Evolutionary conservation across 2,797 vertebrate species (phyloP), one percentile per base, ranked within the genome.

Genomic region (Poeciliopsis gracilis): DNA sequence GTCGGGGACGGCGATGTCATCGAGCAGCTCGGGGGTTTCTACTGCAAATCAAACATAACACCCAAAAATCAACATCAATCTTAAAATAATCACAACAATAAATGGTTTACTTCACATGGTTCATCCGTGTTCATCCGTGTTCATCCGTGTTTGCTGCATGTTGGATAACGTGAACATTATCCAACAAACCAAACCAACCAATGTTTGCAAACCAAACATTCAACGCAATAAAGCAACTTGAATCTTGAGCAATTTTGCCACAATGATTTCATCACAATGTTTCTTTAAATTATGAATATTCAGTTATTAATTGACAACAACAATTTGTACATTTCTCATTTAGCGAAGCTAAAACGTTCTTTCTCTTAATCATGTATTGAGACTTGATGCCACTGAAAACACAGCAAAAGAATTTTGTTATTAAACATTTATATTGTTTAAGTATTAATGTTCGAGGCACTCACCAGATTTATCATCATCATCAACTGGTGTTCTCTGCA

Each of bases 1-100:
- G 2, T 41, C 38, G 5, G 76, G 66, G 7, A 70, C 12, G 15
- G 41, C 57, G 1, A 94, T 89, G 74, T 93, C 92, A 0, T 83
- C 88, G 28, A 81, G 30, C 2, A 0, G 12, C 51, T 55, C 11
- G 0, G 0, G 12, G 0, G 9, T 13, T 9, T 1, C 88, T 86
- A 66, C 25, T 69, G 36, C 75, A 66, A n/a, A 53, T 73, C 10
- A 49, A 73, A 66, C 15, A 47, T 0, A 5, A 59, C 10, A 28
- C 2, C 18, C 51, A 2, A 5, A 61, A 33, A 46, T 7, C 15
- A 13, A 43, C 15, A 15, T 0, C 28, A 55, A 28, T 36, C 6
- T 46, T 33, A 2, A 2, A 23, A 51, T 18, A 71, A 11, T 25
- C 13, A 41, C 18, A 30, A 30, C 33, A 46, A 45, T 45, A 43